Base-by-base conservation (phyloP, 2,797 vertebrate genomes). In the Malacoraja senta region DNA sequence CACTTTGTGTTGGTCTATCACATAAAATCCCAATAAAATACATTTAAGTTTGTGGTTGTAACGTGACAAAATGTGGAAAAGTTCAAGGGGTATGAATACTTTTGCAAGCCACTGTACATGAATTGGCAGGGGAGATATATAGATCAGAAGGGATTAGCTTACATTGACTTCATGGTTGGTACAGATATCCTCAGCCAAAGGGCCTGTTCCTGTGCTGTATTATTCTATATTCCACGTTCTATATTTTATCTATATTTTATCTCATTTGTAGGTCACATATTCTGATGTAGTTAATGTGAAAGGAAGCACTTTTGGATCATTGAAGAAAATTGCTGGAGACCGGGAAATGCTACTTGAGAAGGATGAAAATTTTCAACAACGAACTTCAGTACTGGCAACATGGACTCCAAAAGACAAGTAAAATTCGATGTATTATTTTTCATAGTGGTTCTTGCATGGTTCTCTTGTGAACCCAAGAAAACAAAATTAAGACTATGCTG, bases 341-440 rank as follows among this genome's bases (percentile, higher is more conserved):
- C 94, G 94, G 78, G 94, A 94, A 93, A 91, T 83, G 21, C 84
- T 93, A 32, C 78, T 94, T 80, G 80, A 93, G 86, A 93, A 93
- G 92, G 71, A 94, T 81, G 0, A 93, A 0, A 0, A 65, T n/a
- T 93, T 94, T 79, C 93, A 94, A 65, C 93, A 94, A 26, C 93
- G 93, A 94, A 93, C 95, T 29, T 94, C 95, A 53, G 93, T 94
- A 1, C 93, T 96, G 93, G 78, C 93, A 94, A 94, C 94, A 93
- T 94, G 94, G 94, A 93, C 94, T 93, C 95, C 96, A 91, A 94
- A 94, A 94, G 93, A 94, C 93, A 94, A 95, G 95, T 96, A 96
- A 95, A 92, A 92, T 92, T 8, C 90, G 81, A 12, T 26, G 71
- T 81, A 29, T 93, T 93, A 65, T 17, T 17, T 35, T 81, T 79